Base-by-base conservation (phyloP, 2,113 vertebrate species). In the Bubalus kerabau region DNA sequence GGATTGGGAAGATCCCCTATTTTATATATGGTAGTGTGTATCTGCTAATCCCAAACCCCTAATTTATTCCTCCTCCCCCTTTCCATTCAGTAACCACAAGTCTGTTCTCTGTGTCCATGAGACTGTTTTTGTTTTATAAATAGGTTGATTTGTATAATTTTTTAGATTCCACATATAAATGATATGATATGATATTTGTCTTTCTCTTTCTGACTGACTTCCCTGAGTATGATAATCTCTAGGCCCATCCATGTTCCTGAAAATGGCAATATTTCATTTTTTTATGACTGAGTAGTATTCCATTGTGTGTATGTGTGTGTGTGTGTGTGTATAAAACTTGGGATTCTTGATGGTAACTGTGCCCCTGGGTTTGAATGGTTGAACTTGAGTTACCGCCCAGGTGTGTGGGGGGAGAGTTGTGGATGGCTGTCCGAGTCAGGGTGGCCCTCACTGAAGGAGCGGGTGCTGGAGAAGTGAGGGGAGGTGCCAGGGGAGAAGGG, bases 341-440 rank as follows among this genome's bases (percentile, higher is more conserved):
- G 54, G 57, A 24, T 46, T 54, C 13, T 50, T 15, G 62, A 14
- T 3, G 46, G 5, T 48, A 14, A 32, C 0, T 19, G 19, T 1
- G 40, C 16, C 36, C 9, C 56, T 7, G 1, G 7, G 19, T 57
- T 64, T 24, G 50, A 23, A 11, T 2, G 0, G 81, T 64, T 48
- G 9, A 64, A 19, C 74, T 67, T 64, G 36, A 94, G 48, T 14
- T 50, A 46, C 24, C 4, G 16, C 15, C 7, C 48, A 11, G n/a
- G 24, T 46, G 10, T 2, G 11, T 28, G 6, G 0, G 14, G 21
- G n/a, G 28, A 43, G 36, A 52, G 4, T 17, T 36, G 11, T 7
- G 40, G n/a, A 1, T 1, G 13, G n/a, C 56, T 15, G 8, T 16
- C 14, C 5, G 2, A 1, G 15, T 26, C 3, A 1, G 50, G 5